Evolutionary conservation across 1,140 invertebrate genomes (phyloP).

Genomic region (Brachionus manjavacas): DNA sequence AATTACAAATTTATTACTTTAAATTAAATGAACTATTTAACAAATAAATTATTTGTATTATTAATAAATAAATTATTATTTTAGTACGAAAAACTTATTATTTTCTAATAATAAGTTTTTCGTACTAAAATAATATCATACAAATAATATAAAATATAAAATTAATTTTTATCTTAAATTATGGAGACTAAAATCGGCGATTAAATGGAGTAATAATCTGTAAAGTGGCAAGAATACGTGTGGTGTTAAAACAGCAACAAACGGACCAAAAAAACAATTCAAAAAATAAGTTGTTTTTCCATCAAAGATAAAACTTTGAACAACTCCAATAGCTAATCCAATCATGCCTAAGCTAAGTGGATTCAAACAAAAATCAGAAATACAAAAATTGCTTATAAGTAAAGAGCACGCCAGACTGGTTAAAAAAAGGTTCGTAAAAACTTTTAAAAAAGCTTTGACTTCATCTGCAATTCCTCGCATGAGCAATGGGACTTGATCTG

Average conservation of each 20-base stretch:
- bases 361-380: background rate
- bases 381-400: background rate
- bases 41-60: background rate
- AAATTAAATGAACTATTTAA: background rate
- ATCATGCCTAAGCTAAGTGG: background rate
- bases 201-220: background rate
- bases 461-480: background rate
- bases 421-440: background rate
- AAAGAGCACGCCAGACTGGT: background rate
- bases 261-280: background rate
- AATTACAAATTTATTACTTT: background rate
- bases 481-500: background rate
- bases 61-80: too few species aligned
- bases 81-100: too few species aligned
- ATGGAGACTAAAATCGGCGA: background rate
- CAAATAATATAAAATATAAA: background rate
- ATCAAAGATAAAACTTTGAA: background rate
- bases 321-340: background rate
- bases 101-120: too few species aligned
- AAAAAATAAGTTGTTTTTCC: background rate
- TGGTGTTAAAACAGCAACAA: background rate
- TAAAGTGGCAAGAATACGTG: background rate
- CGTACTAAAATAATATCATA: background rate
- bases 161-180: background rate
- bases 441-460: background rate